Conservation (phyloP, 2,113 vertebrate genomes). For the Cryptotis parvus region DNA sequence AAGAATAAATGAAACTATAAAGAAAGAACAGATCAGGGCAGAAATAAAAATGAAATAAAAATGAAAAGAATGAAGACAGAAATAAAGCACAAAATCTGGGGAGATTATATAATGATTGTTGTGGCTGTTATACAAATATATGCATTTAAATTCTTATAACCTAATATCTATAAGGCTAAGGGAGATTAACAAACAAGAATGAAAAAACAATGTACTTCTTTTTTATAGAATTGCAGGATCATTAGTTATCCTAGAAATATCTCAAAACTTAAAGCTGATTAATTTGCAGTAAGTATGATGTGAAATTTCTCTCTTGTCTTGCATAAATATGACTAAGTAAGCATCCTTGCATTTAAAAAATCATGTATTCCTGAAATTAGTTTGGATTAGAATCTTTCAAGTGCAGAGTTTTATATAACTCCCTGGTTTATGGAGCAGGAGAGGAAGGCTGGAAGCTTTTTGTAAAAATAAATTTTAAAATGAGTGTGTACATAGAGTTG, state of each 20-base stretch:
- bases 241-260: not conserved
- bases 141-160: too few relatives aligned
- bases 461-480: constrained; percentile 36
- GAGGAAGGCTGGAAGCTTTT: not conserved
- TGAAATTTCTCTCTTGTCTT: constrained; percentile 36
- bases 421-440: not conserved
- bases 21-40: too few relatives aligned
- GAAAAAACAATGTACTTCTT: constrained; percentile 13
- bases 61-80: not conserved
- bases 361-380: constrained; percentile 60
- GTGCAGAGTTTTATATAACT: constrained; percentile 45
- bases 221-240: constrained; percentile 33
- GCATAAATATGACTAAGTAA: constrained; percentile 68
- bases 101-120: too few relatives aligned
- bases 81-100: not conserved
- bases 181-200: not conserved
- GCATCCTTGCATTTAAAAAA: constrained; percentile 55
- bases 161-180: not conserved
- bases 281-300: constrained; percentile 3
- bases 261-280: constrained; percentile 9
- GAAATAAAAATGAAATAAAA: not conserved
- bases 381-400: constrained; percentile 57
- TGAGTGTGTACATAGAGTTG: not conserved
- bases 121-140: too few relatives aligned
- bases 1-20: not conserved